Evolutionary conservation across 2,113 vertebrate species (phyloP).

Genomic region (Dissostichus mawsoni): DNA sequence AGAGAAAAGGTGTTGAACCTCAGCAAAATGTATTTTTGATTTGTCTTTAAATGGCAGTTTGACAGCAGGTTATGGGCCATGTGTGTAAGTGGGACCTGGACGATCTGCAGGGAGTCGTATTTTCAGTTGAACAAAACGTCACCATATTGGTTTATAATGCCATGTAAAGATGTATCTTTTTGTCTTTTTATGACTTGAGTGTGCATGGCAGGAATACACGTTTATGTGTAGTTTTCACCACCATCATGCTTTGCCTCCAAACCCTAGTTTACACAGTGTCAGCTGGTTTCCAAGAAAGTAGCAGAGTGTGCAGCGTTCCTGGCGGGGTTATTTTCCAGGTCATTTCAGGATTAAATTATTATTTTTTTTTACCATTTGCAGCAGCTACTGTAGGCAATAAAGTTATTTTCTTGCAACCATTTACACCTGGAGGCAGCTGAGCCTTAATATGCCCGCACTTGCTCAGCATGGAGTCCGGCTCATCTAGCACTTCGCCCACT

Average conservation of each 20-base stretch:
- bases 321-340: slow-evolving; percentile 50
- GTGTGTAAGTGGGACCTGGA: slow-evolving; percentile 10
- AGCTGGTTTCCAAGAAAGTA: slow-evolving; percentile 19
- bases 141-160: not conserved
- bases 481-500: slow-evolving; percentile 7
- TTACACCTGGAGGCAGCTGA: slow-evolving; percentile 29
- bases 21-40: slow-evolving; percentile 18
- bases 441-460: slow-evolving; percentile 16
- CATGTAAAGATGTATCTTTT: not conserved
- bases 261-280: slow-evolving; percentile 17
- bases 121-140: not conserved
- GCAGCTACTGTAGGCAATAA: slow-evolving; percentile 23
- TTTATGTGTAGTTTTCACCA: not conserved
- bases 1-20: slow-evolving; percentile 32
- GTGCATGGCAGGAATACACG: not conserved
- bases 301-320: slow-evolving; percentile 27
- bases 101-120: slow-evolving; percentile 5
- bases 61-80: slow-evolving; percentile 20
- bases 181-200: not conserved
- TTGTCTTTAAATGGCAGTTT: slow-evolving; percentile 28
- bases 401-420: slow-evolving; percentile 29
- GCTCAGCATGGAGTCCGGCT: slow-evolving; percentile 45
- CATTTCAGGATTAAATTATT: slow-evolving; percentile 44
- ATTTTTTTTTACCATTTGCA: not conserved
- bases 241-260: slow-evolving; percentile 9